Base-by-base conservation (phyloP, 1,140 invertebrate genomes). In the Pogonognathellus flavescens region DNA sequence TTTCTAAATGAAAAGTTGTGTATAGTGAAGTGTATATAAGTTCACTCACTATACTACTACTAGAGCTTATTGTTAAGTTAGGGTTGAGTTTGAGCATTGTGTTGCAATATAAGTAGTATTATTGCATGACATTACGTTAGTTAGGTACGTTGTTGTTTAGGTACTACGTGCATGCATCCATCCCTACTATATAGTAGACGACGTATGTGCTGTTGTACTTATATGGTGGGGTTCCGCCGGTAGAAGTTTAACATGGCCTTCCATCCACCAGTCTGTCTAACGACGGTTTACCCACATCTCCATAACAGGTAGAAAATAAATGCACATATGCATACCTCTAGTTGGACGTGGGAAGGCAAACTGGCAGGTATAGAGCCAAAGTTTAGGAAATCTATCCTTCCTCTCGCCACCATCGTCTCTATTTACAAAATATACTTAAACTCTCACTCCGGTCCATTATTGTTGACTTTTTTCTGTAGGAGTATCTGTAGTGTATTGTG, bases 181-280 rank as follows among this genome's bases (percentile, higher is more conserved):
- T 66, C 62, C 62, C 62, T 66, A 25, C 25, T 62, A 31, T n/a
- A 31, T 72, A 25, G 8, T 4, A 70, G 22, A 41, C 9, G 10
- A 5, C 11, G 55, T 14, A 59, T 66, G 18, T 20, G 18, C 20
- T 9, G 18, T 2, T 72, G 70, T 76, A 76, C 16, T 31, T 22
- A 22, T 72, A 49, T 76, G 70, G 70, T 76, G 70, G 70, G 70
- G 70, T 76, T 76, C 70, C 70, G 70, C 70, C 70, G 70, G 70
- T 76, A 76, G 53, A 57, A 57, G 11, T 57, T 57, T n/a, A 66
- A 76, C 70, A 50, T 50, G 41, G 70, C 41, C 70, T 76, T 76
- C 70, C n/a, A 76, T 76, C 70, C 25, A 76, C 13, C 70, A 76
- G 16, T 31, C 11, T 49, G n/a, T 49, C n/a, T 18, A 25, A 62